Evolutionary conservation across 2,113 vertebrate species (phyloP).

Genomic region (Myotis brandtii): DNA sequence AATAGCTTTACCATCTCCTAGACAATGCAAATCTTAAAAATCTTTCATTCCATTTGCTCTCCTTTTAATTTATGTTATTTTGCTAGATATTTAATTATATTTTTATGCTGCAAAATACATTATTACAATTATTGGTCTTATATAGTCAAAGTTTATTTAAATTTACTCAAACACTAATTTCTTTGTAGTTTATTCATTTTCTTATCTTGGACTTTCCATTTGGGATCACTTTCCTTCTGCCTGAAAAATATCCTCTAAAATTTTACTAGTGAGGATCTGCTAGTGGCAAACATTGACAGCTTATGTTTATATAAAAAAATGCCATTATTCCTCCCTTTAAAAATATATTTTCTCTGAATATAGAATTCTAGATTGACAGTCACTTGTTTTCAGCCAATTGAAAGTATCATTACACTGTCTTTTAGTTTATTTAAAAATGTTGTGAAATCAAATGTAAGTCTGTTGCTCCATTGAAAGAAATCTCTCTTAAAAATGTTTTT

Average conservation of each 20-base stretch:
- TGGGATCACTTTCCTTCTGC: not conserved
- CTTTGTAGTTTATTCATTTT: not conserved
- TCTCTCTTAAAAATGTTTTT: too few species aligned
- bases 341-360: not conserved
- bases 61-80: constrained; percentile 36
- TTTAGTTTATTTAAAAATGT: not conserved
- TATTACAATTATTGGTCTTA: not conserved
- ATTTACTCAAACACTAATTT: not conserved
- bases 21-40: not conserved
- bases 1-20: not conserved
- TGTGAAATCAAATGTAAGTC: not conserved
- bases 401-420: not conserved
- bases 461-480: not conserved
- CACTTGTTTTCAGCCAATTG: not conserved
- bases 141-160: not conserved
- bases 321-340: not conserved
- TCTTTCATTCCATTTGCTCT: not conserved
- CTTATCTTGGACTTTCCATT: not conserved
- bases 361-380: not conserved
- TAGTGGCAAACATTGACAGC: not conserved
- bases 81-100: not conserved
- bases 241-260: not conserved
- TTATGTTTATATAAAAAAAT: constrained; percentile 35
- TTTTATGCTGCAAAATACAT: not conserved
- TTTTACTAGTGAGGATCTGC: not conserved